Evolutionary conservation across 2,113 vertebrate species (phyloP).

Genomic region (Malaclemys terrapin): DNA sequence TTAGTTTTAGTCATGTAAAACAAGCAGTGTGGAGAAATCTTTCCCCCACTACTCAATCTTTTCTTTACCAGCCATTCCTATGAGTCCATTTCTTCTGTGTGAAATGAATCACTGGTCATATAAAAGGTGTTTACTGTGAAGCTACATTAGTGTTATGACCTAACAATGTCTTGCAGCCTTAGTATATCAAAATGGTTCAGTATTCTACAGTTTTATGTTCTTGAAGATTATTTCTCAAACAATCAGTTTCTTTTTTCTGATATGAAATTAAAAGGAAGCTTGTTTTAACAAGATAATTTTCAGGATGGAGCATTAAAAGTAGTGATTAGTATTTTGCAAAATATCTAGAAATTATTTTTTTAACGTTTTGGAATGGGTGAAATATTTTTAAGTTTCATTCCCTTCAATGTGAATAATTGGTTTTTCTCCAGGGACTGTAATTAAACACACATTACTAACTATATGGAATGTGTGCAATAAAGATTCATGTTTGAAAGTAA

Average conservation of each 20-base stretch:
- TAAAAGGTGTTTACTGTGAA: background rate
- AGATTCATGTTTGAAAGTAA: slow-evolving; percentile 27
- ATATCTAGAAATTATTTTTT: background rate
- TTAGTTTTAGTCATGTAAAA: background rate
- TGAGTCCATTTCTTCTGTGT: background rate
- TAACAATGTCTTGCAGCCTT: background rate
- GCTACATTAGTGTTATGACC: rapidly evolving
- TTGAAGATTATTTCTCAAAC: background rate
- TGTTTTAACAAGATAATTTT: background rate
- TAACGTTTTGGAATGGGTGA: background rate
- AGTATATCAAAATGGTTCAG: background rate
- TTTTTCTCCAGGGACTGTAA: background rate
- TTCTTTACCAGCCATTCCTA: background rate
- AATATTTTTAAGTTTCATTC: background rate
- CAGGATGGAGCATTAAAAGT: background rate
- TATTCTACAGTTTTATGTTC: rapidly evolving
- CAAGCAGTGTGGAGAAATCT: background rate
- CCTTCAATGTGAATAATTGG: background rate
- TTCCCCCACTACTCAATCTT: background rate
- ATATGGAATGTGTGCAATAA: background rate
- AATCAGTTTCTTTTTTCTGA: background rate
- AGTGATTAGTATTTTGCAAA: background rate
- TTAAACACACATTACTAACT: slow-evolving; percentile 3
- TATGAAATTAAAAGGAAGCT: background rate
- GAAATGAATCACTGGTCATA: background rate